Percentiles rank a stretch among this genome's conserved stretches.
Conservation (phyloP, 2,113 vertebrate species). For the Laterallus jamaicensis region DNA sequence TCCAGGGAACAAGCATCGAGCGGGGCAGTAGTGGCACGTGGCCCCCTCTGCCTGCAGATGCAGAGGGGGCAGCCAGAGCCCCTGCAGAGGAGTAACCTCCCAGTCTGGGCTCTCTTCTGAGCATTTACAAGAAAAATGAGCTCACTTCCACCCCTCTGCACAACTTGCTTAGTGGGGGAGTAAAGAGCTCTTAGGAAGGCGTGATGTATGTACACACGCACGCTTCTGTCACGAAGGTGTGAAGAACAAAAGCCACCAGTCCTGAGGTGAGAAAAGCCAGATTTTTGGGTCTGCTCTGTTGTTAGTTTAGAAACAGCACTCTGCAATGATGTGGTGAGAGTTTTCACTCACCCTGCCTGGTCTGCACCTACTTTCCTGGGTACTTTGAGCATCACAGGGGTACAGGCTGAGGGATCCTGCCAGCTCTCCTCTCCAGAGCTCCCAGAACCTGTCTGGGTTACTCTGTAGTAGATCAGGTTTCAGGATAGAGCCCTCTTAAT, state of each 20-base stretch:
- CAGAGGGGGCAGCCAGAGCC: neutral
- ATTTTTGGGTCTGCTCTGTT: neutral
- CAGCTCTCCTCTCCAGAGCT: neutral
- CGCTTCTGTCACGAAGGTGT: neutral
- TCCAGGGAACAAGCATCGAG: too few species aligned
- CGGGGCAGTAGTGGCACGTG: fast-evolving
- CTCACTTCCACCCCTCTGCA: neutral
- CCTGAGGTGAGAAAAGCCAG: neutral
- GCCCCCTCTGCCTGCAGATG: neutral
- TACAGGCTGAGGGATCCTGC: neutral
- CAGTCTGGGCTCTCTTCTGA: neutral
- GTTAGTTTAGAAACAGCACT: neutral
- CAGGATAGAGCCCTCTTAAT: neutral
- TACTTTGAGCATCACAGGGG: neutral
- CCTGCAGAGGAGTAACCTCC: neutral
- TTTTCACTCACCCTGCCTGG: neutral
- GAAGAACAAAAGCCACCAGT: neutral
- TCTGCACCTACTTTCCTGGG: neutral
- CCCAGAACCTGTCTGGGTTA: neutral
- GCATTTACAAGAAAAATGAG: neutral
- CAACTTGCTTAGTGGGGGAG: neutral
- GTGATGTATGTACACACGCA: fast-evolving
- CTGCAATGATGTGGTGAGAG: fast-evolving
- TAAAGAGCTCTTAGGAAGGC: neutral
- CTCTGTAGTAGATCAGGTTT: neutral